These are phyloP conservation scores for Casuarius casuarius DNA, from an alignment of 2,113 vertebrate species.

Conservation along the genomic window DNA sequence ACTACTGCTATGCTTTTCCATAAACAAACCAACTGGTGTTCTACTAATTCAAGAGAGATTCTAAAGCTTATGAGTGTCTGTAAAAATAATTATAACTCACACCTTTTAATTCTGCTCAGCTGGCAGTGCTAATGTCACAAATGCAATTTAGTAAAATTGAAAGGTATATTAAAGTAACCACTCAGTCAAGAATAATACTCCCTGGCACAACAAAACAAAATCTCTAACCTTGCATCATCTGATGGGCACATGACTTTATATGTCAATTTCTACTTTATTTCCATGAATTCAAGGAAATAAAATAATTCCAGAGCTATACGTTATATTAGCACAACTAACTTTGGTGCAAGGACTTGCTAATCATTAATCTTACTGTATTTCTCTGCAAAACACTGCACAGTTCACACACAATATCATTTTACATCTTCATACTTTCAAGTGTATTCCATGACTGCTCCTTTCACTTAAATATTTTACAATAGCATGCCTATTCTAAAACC, in stretches of 20 bases:
- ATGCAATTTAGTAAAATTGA: constrained; percentile 10
- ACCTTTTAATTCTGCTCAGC: not conserved
- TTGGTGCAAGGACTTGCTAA: not conserved
- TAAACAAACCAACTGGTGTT: not conserved
- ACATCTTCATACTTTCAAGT: not conserved
- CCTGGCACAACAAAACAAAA: not conserved
- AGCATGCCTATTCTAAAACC: not conserved
- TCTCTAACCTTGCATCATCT: not conserved
- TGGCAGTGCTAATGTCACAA: not conserved
- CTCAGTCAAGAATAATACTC: not conserved
- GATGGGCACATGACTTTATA: not conserved
- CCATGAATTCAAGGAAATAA: not conserved
- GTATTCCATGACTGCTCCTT: not conserved
- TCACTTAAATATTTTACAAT: not conserved
- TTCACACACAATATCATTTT: not conserved
- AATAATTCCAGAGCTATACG: not conserved
- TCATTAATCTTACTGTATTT: not conserved
- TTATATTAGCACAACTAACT: not conserved
- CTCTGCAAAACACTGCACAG: not conserved
- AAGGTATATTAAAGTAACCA: not conserved
- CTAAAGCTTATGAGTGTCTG: not conserved
- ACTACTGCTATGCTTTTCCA: not conserved
- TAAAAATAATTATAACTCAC: not conserved
- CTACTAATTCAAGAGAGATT: not conserved
- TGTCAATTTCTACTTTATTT: constrained; percentile 7